Evolutionary conservation across 2,888 invertebrate species (phyloP).

Genomic region (Hypomecis punctinalis): DNA sequence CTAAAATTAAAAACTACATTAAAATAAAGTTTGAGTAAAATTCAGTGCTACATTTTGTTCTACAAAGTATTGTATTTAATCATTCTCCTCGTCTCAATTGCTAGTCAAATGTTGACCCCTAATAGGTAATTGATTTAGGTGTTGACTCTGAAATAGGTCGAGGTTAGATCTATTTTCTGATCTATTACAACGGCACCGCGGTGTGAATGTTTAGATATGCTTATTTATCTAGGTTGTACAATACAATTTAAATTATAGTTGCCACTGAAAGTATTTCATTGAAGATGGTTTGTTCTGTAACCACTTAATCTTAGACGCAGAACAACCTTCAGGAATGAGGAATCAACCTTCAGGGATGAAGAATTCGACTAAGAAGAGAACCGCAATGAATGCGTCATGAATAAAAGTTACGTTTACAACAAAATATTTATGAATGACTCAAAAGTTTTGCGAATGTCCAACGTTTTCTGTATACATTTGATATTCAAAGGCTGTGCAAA

Average conservation of each 20-base stretch:
- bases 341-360: too few species aligned
- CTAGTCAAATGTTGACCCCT: constrained; percentile 59
- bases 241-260: constrained; percentile 1
- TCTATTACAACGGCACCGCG: constrained; percentile 54
- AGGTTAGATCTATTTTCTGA: constrained; percentile 63
- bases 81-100: constrained; percentile 31
- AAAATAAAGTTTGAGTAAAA: neutral
- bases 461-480: constrained; percentile 19
- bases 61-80: neutral
- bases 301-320: neutral
- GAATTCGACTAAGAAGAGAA: too few species aligned
- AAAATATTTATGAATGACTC: constrained; percentile 28
- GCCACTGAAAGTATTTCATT: neutral
- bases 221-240: constrained; percentile 1
- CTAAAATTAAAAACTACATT: neutral
- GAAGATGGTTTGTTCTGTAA: neutral
- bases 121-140: constrained; percentile 65
- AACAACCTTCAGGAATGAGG: too few species aligned
- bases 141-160: constrained; percentile 69
- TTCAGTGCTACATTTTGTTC: neutral
- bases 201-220: constrained; percentile 4
- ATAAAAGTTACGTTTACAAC: constrained; percentile 8
- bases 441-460: constrained; percentile 23
- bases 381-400: neutral
- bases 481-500: constrained; percentile 24